Evolutionary conservation across 2,113 vertebrate species (phyloP), one percentile per base, ranked within the genome.

Genomic region (Scartelaos histophorus): DNA sequence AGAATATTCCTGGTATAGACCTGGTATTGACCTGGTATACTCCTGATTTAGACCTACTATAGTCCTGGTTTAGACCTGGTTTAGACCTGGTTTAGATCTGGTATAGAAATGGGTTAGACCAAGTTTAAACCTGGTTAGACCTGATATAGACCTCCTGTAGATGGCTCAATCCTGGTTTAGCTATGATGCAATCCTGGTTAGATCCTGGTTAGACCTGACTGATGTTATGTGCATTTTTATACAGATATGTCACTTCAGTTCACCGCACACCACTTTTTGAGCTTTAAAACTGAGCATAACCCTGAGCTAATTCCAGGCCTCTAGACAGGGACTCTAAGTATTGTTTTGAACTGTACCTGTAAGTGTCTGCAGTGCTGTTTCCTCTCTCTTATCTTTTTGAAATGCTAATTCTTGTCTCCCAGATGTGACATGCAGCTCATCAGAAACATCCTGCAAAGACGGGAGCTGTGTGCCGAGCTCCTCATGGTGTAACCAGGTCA

Each of bases 401-500:
- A 91, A 85, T 85, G 79, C 71, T 78, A 62, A 87, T 77, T 85
- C 71, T 76, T 65, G 80, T 70, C 62, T 75, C 67, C 66, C 76
- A 99, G 98, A 95, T 84, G 91, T 95, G 61, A 94, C 94, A 1
- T 99, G 98, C 75, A 81, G 92, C 34, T 83, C 94, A 19, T 88
- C 95, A 46, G 98, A 99, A 65, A 96, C 95, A 71, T 93, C 78
- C 46, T 99, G 98, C 79, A 93, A 94, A 67, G 97, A 99, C 69
- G 97, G 98, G 64, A 84, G 79, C 66, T 99, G 97, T 66, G 81
- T 99, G 61, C 92, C 95, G 62, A 95, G 92, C 89, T 94, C 97
- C 17, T 94, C 95, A 46, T 95, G 75, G 80, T 99, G 98, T 89
- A 98, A 99, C 94, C 97, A 98, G 94, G 93, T 96, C 90, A 92